Percentiles rank a stretch among this genome's conserved stretches.
Evolutionary conservation across 2,888 invertebrate species (phyloP).

Genomic region (Lasioglossum oenotherae): DNA sequence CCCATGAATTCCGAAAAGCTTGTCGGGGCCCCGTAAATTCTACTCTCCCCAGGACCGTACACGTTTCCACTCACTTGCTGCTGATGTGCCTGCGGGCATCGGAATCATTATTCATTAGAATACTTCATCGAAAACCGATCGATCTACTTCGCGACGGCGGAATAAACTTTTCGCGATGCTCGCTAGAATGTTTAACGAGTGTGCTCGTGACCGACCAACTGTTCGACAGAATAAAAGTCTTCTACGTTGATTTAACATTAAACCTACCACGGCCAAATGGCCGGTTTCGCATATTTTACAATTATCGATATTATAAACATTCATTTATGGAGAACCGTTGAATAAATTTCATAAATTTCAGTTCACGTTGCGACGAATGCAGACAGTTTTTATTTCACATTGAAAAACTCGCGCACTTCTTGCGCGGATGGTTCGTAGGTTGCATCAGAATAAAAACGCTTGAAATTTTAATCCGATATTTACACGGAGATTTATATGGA

Average conservation of each 20-base stretch:
- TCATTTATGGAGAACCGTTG: too few relatives aligned
- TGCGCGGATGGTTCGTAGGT: too few relatives aligned
- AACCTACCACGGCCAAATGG: background rate
- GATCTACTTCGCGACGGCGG: too few relatives aligned
- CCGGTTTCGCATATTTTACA: too few relatives aligned
- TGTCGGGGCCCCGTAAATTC: constrained; percentile 70
- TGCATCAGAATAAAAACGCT: too few relatives aligned
- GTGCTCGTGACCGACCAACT: background rate
- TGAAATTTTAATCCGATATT: background rate
- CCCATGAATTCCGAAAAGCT: constrained; percentile 72
- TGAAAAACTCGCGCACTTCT: too few relatives aligned
- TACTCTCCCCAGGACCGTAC: constrained; percentile 65
- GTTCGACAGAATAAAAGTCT: background rate
- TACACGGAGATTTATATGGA: background rate
- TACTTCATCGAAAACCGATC: background rate
- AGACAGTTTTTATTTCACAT: too few relatives aligned
- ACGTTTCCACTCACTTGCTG: constrained; percentile 8
- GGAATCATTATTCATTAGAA: constrained; percentile 3
- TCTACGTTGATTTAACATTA: background rate
- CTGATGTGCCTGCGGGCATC: background rate
- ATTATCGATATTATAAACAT: too few relatives aligned
- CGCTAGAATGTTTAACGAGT: background rate
- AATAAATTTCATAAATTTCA: too few relatives aligned
- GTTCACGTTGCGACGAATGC: too few relatives aligned
- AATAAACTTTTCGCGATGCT: background rate